Conservation (phyloP, 2,113 vertebrate genomes). For the Gila orcuttii region DNA sequence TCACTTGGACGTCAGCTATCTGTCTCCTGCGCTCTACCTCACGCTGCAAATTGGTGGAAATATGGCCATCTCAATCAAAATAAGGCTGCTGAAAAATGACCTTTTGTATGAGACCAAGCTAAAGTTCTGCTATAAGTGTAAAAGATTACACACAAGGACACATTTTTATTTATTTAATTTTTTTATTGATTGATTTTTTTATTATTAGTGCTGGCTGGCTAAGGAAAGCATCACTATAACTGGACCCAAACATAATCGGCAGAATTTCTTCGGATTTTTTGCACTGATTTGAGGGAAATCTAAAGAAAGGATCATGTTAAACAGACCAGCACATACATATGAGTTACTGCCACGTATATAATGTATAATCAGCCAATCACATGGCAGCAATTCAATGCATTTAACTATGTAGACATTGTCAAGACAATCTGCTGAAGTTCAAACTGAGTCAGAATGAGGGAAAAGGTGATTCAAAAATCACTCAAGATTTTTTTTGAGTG, state of each 20-base stretch:
- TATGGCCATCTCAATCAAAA: conserved; percentile 29
- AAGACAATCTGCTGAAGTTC: too few relatives aligned
- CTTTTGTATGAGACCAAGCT: conserved; percentile 2
- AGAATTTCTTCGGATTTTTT: neutral
- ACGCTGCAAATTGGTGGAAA: conserved; percentile 24
- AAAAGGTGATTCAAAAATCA: neutral
- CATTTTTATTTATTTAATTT: neutral
- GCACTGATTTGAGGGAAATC: neutral
- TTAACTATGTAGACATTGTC: too few relatives aligned
- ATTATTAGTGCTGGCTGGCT: neutral
- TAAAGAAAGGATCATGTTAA: neutral
- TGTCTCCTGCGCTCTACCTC: conserved; percentile 33
- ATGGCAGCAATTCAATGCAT: too few relatives aligned
- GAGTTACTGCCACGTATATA: too few relatives aligned
- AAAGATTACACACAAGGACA: neutral
- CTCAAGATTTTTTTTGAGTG: too few relatives aligned
- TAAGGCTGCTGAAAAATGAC: conserved; percentile 22
- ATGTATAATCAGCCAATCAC: too few relatives aligned
- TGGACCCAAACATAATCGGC: neutral
- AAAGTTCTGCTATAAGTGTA: neutral
- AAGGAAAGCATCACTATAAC: neutral
- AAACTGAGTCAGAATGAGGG: too few relatives aligned
- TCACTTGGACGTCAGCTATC: conserved; percentile 19
- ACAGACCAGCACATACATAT: neutral
- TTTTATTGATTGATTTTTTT: neutral